These are phyloP conservation scores for Rosalia funebris DNA, from an alignment of 2,888 invertebrate species.

Conservation along the genomic window DNA sequence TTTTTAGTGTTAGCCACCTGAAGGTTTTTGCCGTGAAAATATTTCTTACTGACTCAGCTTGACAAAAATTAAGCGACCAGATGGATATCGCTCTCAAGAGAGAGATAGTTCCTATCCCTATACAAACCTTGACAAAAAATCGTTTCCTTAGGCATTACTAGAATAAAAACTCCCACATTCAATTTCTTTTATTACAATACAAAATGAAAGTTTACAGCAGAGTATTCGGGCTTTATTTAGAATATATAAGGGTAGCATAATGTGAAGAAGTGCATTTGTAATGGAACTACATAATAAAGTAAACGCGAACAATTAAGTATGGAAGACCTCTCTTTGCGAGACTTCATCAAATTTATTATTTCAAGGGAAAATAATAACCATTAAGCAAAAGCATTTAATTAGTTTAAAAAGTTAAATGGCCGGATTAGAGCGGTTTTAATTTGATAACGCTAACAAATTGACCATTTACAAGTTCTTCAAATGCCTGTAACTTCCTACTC, in stretches of 20 bases:
- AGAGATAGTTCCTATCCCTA: not conserved
- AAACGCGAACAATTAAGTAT: not conserved
- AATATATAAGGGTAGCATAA: not conserved
- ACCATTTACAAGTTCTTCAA: slow-evolving; percentile 43
- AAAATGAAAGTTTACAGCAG: not conserved
- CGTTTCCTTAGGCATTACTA: not conserved
- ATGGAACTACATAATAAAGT: not conserved
- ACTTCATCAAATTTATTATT: slow-evolving; percentile 6
- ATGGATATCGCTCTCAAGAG: not conserved
- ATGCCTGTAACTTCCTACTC: slow-evolving; percentile 31
- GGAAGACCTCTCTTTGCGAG: not conserved
- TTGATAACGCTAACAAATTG: slow-evolving; percentile 43
- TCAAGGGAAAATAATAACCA: not conserved
- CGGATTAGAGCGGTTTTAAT: slow-evolving; percentile 33
- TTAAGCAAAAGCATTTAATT: slow-evolving; percentile 29
- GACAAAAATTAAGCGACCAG: not conserved
- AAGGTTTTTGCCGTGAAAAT: too few species aligned
- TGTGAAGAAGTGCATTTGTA: too few species aligned
- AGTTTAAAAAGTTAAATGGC: slow-evolving; percentile 36
- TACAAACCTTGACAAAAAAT: not conserved
- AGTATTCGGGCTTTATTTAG: not conserved
- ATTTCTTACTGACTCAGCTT: not conserved
- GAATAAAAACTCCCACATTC: not conserved
- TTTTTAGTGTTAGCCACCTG: too few species aligned
- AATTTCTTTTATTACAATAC: not conserved